A percentile compares a stretch with the other conserved stretches of the same genome.
phyloP scores from a whole-genome alignment of 2,888 invertebrate species.

The Thereva unica region DNA sequence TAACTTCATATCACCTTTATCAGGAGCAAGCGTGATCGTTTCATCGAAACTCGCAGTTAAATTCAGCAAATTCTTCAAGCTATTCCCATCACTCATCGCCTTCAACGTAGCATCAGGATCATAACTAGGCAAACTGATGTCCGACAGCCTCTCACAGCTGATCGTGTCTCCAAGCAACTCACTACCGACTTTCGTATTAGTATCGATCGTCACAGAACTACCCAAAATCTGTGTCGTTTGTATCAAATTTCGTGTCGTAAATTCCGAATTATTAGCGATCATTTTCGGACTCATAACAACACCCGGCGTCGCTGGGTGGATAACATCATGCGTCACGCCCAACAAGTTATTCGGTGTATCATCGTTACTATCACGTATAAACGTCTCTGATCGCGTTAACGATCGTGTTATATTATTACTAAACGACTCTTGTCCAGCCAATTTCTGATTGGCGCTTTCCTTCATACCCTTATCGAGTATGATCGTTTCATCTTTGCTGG shows the following conservation, averaged over 20 bases:
- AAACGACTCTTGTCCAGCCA: constrained; percentile 16
- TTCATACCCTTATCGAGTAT: constrained; percentile 45
- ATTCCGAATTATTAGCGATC: constrained; percentile 17
- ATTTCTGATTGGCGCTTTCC: constrained; percentile 39
- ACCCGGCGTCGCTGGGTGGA: neutral
- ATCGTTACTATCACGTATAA: constrained; percentile 51
- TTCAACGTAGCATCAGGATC: constrained; percentile 19
- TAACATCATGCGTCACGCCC: constrained; percentile 34
- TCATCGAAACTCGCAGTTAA: constrained; percentile 42
- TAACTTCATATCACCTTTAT: constrained; percentile 53
- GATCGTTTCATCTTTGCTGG: constrained; percentile 36
- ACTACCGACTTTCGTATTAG: constrained; percentile 11
- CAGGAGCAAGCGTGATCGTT: constrained; percentile 48
- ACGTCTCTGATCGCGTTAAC: constrained; percentile 54
- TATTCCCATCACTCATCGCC: constrained; percentile 10
- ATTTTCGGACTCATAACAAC: neutral
- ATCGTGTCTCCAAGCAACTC: constrained; percentile 28
- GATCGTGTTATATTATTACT: constrained; percentile 9
- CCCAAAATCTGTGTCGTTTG: constrained; percentile 18
- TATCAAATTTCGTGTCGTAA: constrained; percentile 26
- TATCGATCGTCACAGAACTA: constrained; percentile 16
- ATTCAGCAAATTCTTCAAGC: constrained; percentile 18
- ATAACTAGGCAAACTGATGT: constrained; percentile 30
- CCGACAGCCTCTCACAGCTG: constrained; percentile 16
- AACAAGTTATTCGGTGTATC: constrained; percentile 35